Evolutionary conservation across 1,140 invertebrate genomes (phyloP).

Genomic region (Atta colombica): DNA sequence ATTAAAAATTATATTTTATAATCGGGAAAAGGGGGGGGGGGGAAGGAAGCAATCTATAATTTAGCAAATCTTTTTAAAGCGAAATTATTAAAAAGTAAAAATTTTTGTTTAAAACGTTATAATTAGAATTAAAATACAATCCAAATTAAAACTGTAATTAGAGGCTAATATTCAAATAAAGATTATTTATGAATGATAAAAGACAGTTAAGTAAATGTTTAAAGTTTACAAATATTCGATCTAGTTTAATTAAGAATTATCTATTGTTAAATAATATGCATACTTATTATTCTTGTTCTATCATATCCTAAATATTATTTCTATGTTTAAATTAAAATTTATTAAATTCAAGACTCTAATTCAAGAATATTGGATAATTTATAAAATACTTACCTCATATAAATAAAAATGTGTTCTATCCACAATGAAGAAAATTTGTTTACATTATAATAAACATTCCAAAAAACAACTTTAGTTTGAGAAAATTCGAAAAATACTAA

Average conservation of each 20-base stretch:
- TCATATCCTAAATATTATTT: too few relatives aligned
- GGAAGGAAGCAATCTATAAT: not conserved
- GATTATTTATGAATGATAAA: not conserved
- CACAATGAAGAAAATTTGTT: not conserved
- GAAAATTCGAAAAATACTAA: not conserved
- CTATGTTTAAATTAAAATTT: not conserved
- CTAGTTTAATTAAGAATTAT: too few relatives aligned
- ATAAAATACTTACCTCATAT: constrained; percentile 10
- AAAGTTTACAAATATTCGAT: too few relatives aligned
- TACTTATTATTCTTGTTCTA: too few relatives aligned
- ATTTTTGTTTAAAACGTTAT: too few relatives aligned
- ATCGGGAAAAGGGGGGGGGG: too few relatives aligned
- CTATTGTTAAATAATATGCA: too few relatives aligned
- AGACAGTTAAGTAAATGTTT: not conserved
- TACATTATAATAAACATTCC: not conserved
- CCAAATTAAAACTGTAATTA: not conserved
- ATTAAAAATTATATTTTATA: not conserved
- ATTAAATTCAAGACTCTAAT: not conserved
- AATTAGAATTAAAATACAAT: not conserved
- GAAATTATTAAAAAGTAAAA: not conserved
- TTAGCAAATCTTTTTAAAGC: not conserved
- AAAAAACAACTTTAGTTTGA: not conserved
- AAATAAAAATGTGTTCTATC: not conserved
- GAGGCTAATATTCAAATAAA: not conserved
- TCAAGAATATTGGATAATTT: not conserved